Evolutionary conservation across 2,113 vertebrate genomes (phyloP).

Genomic region (Saimiri boliviensis): DNA sequence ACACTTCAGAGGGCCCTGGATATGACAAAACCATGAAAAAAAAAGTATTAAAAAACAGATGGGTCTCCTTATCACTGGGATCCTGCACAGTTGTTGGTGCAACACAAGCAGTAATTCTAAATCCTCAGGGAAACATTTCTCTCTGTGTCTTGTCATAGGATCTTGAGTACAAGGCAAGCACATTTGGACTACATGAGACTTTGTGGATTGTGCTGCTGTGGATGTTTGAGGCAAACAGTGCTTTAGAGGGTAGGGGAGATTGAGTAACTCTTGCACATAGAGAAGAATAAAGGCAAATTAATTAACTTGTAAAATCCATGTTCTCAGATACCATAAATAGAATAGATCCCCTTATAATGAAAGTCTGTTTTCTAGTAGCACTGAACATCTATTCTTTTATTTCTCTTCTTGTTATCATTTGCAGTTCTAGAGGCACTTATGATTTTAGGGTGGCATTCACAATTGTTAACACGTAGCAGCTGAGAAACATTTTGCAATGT

Average conservation of each 20-base stretch:
- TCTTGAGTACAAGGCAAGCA: neutral
- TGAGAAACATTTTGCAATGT: neutral
- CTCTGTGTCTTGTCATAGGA: accelerated
- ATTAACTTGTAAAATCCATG: neutral
- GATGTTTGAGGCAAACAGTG: neutral
- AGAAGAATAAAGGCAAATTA: neutral
- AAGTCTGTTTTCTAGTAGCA: neutral
- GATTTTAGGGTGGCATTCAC: neutral
- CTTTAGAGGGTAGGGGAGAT: neutral
- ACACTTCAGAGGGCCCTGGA: neutral
- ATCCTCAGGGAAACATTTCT: neutral
- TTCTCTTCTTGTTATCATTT: neutral
- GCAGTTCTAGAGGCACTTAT: neutral
- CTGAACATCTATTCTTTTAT: neutral
- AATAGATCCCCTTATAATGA: neutral
- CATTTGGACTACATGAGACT: neutral
- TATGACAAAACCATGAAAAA: neutral
- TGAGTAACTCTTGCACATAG: neutral
- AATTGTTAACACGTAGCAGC: neutral
- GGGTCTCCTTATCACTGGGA: neutral
- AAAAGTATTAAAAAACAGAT: neutral
- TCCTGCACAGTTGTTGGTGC: neutral
- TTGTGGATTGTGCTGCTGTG: neutral
- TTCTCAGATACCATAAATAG: neutral
- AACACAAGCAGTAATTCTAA: neutral